Conservation (phyloP, 2,797 vertebrate genomes). For the Takifugu rubripes region DNA sequence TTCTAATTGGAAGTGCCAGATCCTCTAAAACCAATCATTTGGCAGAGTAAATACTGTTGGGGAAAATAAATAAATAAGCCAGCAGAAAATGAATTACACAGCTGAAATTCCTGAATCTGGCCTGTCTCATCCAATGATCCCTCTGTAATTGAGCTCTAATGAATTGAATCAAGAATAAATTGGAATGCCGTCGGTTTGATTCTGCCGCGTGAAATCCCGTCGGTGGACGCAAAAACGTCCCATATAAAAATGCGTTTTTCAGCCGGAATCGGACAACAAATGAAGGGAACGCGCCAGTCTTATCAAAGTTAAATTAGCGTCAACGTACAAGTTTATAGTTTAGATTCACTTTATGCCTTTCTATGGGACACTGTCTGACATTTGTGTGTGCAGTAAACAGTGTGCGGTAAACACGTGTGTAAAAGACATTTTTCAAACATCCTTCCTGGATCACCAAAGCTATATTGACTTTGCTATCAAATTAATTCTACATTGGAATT, state of each 20-base stretch:
- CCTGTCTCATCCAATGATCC: no score
- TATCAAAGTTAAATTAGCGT: conserved; percentile 26
- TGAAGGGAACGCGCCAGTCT: not conserved
- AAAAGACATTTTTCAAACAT: conserved; percentile 22
- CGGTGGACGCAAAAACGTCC: not conserved
- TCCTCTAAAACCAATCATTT: not conserved
- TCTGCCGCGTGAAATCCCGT: no score
- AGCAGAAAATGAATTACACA: not conserved
- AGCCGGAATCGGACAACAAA: conserved; percentile 36
- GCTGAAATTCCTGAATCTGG: not conserved
- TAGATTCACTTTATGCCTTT: no score
- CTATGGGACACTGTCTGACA: conserved; percentile 1
- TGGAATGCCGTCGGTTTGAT: no score
- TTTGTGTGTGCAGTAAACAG: conserved; percentile 21
- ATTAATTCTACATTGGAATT: conserved; percentile 56
- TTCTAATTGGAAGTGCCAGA: not conserved
- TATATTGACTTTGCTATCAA: conserved; percentile 60
- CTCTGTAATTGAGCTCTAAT: not conserved
- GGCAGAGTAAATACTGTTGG: no score
- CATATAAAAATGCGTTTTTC: not conserved
- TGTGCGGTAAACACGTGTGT: conserved; percentile 8
- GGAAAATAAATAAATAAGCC: not conserved
- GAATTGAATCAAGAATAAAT: no score
- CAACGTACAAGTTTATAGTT: conserved; percentile 1
- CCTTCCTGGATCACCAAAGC: conserved; percentile 35